Base-by-base conservation (phyloP, 2,797 vertebrate genomes). In the Lindbergichthys nudifrons region DNA sequence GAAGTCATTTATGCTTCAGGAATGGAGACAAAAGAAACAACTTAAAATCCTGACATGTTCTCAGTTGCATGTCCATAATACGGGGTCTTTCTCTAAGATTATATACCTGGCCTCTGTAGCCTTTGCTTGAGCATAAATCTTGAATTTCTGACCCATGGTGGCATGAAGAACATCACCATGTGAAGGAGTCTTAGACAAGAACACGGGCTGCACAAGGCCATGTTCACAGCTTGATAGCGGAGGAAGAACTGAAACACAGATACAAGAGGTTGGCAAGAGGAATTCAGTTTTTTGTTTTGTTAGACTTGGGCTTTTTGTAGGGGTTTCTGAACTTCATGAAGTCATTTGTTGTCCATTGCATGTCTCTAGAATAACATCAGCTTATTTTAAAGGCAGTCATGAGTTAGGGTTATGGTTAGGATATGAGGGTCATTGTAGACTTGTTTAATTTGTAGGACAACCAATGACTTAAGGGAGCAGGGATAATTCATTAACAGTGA, bases 191-290 rank as follows among this genome's bases (percentile, higher is more conserved):
- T 32, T 54, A 10, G 77, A 80, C 82, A 93, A 18, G 75, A 93
- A 94, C 43, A 77, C 41, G 43, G 94, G 93, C 60, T 42, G 75
- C 32, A 86, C 56, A 0, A 81, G 64, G 10, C 92, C 93, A 0
- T 19, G n/a, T 23, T 83, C 70, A 72, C 94, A 95, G 73, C 16
- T 85, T 1, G 82, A 48, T 48, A 91, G 50, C 0, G 93, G 26
- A 47, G 86, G 45, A 26, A 91, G 84, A n/a, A 95, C 94, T 95
- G 77, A 73, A 89, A 88, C 59, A 84, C 4, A 77, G 15, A 81
- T 3, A 79, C 10, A 42, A n/a, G 10, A 54, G 1, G 14, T 46
- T 5, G 32, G 59, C 14, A 26, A n/a, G 39, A 51, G 19, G 14
- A 58, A 9, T n/a, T 13, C 2, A 15, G 36, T 51, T 12, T 36